Conservation (phyloP, 2,888 invertebrate species). For the Diachrysia chrysitis region DNA sequence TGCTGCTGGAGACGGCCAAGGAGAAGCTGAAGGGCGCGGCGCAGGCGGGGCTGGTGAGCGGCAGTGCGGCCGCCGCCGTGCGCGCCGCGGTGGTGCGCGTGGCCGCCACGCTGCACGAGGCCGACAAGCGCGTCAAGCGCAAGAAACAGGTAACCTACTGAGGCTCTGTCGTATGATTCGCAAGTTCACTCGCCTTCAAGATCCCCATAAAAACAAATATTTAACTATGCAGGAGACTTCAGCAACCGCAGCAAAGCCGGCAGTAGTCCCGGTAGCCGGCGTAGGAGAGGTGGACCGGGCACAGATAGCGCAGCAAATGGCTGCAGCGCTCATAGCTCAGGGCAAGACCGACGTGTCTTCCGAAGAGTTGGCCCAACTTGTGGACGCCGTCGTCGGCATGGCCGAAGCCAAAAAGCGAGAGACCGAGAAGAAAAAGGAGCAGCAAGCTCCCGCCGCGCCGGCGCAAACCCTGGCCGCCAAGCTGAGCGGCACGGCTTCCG, state of each 20-base stretch:
- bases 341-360: conserved; percentile 95
- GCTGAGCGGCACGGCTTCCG: conserved; percentile 11
- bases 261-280: conserved; percentile 92
- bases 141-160: neutral
- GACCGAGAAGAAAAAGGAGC: conserved; percentile 64
- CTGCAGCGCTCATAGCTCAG: conserved; percentile 93
- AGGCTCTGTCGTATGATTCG: neutral
- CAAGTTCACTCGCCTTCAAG: no score
- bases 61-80: conserved; percentile 91
- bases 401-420: conserved; percentile 83
- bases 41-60: conserved; percentile 91
- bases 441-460: conserved; percentile 20
- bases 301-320: conserved; percentile 94
- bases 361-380: conserved; percentile 93
- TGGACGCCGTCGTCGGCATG: conserved; percentile 92
- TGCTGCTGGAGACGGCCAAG: conserved; percentile 95
- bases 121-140: conserved; percentile 74
- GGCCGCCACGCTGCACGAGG: conserved; percentile 92
- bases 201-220: no score
- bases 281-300: conserved; percentile 93
- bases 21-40: conserved; percentile 95
- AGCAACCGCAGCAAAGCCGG: conserved; percentile 52
- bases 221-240: conserved; percentile 64
- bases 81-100: conserved; percentile 93
- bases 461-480: neutral